Percentiles rank a stretch among this genome's conserved stretches.
These are phyloP conservation scores for Thalpophila matura DNA, from an alignment of 2,888 invertebrate species.

Conservation along the genomic window DNA sequence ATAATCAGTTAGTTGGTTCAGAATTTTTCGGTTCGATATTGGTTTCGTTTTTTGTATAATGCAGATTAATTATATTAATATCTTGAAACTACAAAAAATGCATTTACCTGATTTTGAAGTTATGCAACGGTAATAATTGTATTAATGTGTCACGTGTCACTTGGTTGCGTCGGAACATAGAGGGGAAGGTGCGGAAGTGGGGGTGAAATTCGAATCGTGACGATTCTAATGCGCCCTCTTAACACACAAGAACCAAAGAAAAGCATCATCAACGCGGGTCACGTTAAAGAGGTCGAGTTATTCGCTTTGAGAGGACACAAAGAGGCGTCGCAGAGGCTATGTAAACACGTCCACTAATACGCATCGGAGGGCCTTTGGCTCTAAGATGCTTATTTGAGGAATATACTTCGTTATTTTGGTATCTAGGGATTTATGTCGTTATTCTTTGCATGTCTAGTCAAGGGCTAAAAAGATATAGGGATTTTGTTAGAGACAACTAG, in stretches of 20 bases:
- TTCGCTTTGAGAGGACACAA: conserved; percentile 40
- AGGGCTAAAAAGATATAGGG: neutral
- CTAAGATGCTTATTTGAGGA: conserved; percentile 12
- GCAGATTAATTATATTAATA: no score
- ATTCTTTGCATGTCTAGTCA: neutral
- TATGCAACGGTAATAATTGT: no score
- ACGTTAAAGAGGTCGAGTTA: conserved; percentile 53
- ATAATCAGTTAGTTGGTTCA: no score
- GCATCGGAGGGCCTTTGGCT: conserved; percentile 27
- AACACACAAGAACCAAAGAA: conserved; percentile 10
- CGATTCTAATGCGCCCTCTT: no score
- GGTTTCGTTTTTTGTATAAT: no score
- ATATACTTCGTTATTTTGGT: conserved; percentile 23
- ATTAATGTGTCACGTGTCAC: no score
- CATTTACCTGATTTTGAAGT: no score
- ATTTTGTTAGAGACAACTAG: neutral
- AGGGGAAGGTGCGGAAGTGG: no score
- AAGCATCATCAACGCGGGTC: conserved; percentile 30
- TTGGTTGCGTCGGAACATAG: no score
- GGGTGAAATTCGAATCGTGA: no score
- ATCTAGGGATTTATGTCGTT: conserved; percentile 9
- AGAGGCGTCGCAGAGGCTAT: conserved; percentile 13
- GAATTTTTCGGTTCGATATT: no score
- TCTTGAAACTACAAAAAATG: no score
- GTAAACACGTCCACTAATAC: conserved; percentile 48